Evolutionary conservation across 23 tunicate species (phyloP).

Genomic region (Corella eumyota): DNA sequence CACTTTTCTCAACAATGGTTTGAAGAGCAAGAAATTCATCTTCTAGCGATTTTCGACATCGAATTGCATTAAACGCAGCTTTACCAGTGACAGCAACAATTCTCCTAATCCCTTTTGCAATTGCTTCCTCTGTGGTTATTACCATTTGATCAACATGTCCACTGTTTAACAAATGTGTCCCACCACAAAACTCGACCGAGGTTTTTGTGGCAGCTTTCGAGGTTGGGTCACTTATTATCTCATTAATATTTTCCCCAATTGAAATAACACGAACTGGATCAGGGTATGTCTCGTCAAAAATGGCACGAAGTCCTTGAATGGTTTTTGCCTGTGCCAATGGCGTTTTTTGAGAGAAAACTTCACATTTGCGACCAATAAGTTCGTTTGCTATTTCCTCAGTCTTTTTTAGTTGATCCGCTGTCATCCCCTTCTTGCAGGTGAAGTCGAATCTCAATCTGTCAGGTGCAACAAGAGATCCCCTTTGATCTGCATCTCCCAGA

Average conservation of each 20-base stretch:
- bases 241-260: conserved; percentile 63
- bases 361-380: conserved; percentile 29
- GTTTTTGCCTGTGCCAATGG: conserved; percentile 73
- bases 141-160: conserved; percentile 57
- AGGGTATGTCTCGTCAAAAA: conserved; percentile 97
- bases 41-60: conserved; percentile 33
- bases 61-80: conserved; percentile 54
- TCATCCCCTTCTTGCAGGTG: conserved; percentile 88
- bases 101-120: conserved; percentile 93
- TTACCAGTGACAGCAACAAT: conserved; percentile 92
- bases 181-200: conserved; percentile 98
- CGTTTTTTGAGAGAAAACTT: conserved; percentile 42
- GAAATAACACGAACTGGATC: conserved; percentile 97
- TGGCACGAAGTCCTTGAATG: conserved; percentile 93
- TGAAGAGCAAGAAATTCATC: conserved; percentile 14
- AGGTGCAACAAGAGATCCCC: conserved; percentile 89
- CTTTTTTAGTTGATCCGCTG: conserved; percentile 44
- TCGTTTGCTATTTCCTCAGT: conserved; percentile 72
- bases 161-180: conserved; percentile 74
- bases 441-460: conserved; percentile 93
- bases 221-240: conserved; percentile 43
- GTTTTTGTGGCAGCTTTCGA: conserved; percentile 55
- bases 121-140: conserved; percentile 82
- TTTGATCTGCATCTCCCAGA: conserved; percentile 90
- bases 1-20: conserved; percentile 6